Evolutionary conservation across 1,140 invertebrate genomes (phyloP).

Genomic region (Apocrypta bakeri): DNA sequence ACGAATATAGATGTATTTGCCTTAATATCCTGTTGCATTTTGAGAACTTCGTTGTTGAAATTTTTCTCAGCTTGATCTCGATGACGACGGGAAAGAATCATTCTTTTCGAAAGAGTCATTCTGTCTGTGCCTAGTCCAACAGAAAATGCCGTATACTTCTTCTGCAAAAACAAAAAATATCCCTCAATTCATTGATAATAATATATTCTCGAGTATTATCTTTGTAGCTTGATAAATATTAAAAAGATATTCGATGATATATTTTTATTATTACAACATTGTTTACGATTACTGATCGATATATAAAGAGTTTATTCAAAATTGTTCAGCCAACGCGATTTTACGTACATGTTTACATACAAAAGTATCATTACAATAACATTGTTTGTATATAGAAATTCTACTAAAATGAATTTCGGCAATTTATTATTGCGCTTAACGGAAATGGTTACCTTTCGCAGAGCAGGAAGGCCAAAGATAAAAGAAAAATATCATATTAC

Average conservation of each 20-base stretch:
- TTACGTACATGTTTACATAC: no score
- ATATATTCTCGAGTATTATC: no score
- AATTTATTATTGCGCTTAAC: neutral
- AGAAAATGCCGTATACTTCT: conserved; percentile 68
- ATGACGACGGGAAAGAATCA: conserved; percentile 63
- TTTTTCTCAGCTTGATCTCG: conserved; percentile 70
- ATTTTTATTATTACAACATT: no score
- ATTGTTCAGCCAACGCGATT: no score
- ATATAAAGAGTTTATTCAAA: no score
- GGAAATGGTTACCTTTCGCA: conserved; percentile 25
- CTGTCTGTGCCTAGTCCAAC: conserved; percentile 67
- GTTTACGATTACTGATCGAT: no score
- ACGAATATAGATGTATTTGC: conserved; percentile 53
- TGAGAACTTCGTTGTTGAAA: conserved; percentile 62
- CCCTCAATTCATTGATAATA: neutral
- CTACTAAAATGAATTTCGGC: no score
- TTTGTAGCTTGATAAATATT: no score
- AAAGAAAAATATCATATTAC: conserved; percentile 25
- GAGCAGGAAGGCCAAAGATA: neutral
- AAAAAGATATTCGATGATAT: no score
- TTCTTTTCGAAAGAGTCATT: conserved; percentile 64
- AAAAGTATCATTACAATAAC: no score
- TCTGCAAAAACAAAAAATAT: conserved; percentile 59
- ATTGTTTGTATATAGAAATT: no score
- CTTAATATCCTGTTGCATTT: conserved; percentile 68